Conservation (phyloP, 2,797 vertebrate species). For the Melanotaenia boesemani region DNA sequence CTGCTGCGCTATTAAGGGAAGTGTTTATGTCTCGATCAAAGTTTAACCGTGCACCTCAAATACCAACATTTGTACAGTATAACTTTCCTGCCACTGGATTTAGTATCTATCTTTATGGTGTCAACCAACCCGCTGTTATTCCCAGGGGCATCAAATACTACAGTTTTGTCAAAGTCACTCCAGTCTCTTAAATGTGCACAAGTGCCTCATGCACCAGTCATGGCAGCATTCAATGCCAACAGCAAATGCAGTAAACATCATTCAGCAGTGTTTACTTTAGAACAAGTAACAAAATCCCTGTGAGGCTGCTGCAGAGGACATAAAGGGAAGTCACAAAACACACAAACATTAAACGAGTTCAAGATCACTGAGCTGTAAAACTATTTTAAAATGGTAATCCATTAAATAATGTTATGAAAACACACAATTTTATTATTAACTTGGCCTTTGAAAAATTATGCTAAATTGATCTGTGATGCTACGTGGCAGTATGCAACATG, state of each 20-base stretch:
- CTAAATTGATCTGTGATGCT: neutral
- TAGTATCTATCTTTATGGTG: constrained; percentile 33
- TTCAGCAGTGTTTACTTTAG: neutral
- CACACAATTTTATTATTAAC: neutral
- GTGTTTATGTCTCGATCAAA: constrained; percentile 71
- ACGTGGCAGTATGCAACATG: neutral
- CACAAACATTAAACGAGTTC: neutral
- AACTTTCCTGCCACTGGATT: constrained; percentile 37
- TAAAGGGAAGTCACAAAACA: neutral
- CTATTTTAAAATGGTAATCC: neutral
- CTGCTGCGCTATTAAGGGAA: constrained; percentile 64
- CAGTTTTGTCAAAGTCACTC: neutral
- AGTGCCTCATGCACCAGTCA: neutral
- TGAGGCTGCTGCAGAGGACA: neutral
- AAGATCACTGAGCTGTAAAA: neutral
- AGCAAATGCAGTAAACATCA: neutral
- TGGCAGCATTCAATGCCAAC: neutral
- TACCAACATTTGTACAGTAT: constrained; percentile 37
- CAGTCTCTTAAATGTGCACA: neutral
- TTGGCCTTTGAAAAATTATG: neutral
- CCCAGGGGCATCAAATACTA: neutral
- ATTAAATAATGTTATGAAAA: neutral
- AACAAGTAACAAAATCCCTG: neutral
- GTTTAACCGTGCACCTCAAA: constrained; percentile 44
- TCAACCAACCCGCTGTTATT: constrained; percentile 11